Base-by-base conservation (phyloP, 1,140 invertebrate species). In the Drosophila cardini region DNA sequence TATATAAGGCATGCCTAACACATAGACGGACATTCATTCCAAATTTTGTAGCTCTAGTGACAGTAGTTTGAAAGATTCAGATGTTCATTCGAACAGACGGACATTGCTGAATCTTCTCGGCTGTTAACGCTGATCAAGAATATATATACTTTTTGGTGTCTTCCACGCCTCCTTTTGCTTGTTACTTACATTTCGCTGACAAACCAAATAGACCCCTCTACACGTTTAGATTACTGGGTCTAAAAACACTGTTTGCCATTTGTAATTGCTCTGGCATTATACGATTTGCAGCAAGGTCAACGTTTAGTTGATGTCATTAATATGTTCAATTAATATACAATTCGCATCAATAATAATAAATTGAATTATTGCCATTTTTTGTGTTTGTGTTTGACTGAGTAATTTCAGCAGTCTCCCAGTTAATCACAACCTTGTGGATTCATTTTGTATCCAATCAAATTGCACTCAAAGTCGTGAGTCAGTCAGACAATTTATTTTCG, bases 401-500 rank as follows among this genome's bases (percentile, higher is more conserved):
- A 65, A 57, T 65, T 72, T 65, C 53, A 38, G 55, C 67, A 69
- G 63, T 52, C 70, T 65, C 11, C 48, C 34, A 6, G 30, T 71
- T 67, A 79, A 83, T 76, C 78, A 70, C 83, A 63, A 68, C 71
- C 74, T 86, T 76, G 71, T 53, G 53, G 38, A 55, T 34, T 32
- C 56, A 63, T 65, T 85, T 3, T 63, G 67, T 80, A 74, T 67
- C 70, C 74, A 82, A 87, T 48, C 69, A 64, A 68, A 60, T 46
- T 71, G 74, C 62, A 84, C 81, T 57, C 73, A 73, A 26, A 79
- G 58, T 86, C 83, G 83, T 86, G 79, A 86, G 83, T 86, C 84
- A 86, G 84, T 78, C 76, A 26, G 65, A 72, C 84, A 86, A 89
- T 86, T 86, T 86, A 89, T 83, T 86, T 89, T 80, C 80, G 84